A percentile compares a stretch with the other conserved stretches of the same genome.
phyloP scores from a whole-genome alignment of 2,888 invertebrate genomes.

The Arctia plantaginis region DNA sequence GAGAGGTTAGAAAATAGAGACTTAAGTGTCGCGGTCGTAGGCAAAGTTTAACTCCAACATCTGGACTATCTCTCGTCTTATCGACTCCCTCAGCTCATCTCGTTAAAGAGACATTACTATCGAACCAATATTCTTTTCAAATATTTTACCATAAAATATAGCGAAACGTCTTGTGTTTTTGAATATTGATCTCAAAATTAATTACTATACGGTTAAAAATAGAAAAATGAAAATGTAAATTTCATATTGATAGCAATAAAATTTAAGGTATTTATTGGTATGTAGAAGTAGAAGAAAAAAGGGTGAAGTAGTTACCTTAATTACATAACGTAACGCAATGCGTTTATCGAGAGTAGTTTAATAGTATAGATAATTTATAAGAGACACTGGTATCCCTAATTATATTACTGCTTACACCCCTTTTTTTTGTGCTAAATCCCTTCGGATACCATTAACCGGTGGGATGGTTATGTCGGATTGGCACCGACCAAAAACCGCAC shows the following conservation, averaged over 20 bases:
- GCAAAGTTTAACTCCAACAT: slow-evolving; percentile 66
- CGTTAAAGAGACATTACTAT: slow-evolving; percentile 45
- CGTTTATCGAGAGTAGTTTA: neutral
- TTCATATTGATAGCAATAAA: neutral
- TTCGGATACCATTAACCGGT: too few relatives aligned
- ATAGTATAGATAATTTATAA: too few relatives aligned
- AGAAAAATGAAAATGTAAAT: neutral
- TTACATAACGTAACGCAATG: neutral
- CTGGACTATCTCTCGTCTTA: slow-evolving; percentile 64
- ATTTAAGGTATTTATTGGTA: neutral
- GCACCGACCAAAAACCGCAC: too few relatives aligned
- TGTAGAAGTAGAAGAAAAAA: neutral
- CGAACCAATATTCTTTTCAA: slow-evolving; percentile 41
- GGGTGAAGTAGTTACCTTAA: neutral
- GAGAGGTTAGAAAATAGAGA: slow-evolving; percentile 65
- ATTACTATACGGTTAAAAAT: neutral
- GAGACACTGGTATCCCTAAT: too few relatives aligned
- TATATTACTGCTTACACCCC: too few relatives aligned
- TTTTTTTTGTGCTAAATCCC: too few relatives aligned
- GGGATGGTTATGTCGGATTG: too few relatives aligned
- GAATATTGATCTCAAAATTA: slow-evolving; percentile 1
- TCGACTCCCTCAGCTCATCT: slow-evolving; percentile 55
- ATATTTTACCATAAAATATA: slow-evolving; percentile 4
- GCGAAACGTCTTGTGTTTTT: neutral
- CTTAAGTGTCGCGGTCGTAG: slow-evolving; percentile 58